Evolutionary conservation across 35 echinoderm and acorn worm genomes (phyloP).

Genomic region (Apostichopus japonicus): DNA sequence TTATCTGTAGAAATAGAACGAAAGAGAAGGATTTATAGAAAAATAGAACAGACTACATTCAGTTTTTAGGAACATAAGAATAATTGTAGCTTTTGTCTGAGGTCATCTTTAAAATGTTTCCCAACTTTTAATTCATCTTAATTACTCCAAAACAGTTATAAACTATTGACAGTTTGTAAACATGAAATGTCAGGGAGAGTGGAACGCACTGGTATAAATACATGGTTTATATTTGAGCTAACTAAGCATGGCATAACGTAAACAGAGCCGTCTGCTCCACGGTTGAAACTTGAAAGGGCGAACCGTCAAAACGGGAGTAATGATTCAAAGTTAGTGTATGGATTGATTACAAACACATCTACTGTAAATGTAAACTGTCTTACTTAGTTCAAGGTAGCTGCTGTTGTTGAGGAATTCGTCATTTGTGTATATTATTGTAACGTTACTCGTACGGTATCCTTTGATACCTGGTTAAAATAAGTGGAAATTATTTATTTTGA

Average conservation of each 20-base stretch:
- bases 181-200: neutral
- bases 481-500: neutral
- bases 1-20: too few species aligned
- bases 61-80: too few species aligned
- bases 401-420: neutral
- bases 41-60: too few species aligned
- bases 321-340: neutral
- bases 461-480: neutral
- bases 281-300: neutral
- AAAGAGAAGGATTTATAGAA: too few species aligned
- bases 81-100: too few species aligned
- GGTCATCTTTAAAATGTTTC: neutral
- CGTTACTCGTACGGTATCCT: too few species aligned
- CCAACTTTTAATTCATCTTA: neutral
- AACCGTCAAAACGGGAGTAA: neutral
- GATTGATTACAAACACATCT: constrained; percentile 18
- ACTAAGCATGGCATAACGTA: neutral
- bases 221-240: neutral
- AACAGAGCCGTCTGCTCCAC: neutral
- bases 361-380: neutral
- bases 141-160: neutral
- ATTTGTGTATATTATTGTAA: neutral
- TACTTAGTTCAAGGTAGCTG: neutral
- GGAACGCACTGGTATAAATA: neutral
- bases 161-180: too few species aligned